Base-by-base conservation (phyloP, 2,888 invertebrate genomes). In the Aleiodes leptofemur region DNA sequence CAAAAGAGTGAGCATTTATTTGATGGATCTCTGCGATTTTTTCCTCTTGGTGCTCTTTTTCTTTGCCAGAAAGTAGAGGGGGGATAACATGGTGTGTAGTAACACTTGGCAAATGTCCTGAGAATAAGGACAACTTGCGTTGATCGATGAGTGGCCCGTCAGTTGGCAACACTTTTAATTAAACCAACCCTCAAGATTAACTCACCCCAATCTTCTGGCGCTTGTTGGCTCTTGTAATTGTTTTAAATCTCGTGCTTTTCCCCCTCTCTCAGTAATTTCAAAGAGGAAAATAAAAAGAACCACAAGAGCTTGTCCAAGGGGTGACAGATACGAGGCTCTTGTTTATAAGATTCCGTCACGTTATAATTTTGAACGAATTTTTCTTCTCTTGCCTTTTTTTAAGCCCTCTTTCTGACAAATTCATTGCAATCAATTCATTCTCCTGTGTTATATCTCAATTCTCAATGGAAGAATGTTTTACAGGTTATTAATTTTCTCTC, bases 91-190 rank as follows among this genome's bases (percentile, higher is more conserved):
- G 43, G 64, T 48, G 64, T 48, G 64, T 64, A 64, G 68, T 9
- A 68, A 68, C 68, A 68, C 51, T 68, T 68, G 68, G 81, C 77
- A 80, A 80, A 79, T 77, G 78, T 77, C 76, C 53, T 73, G 48
- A 66, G 76, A 64, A 69, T 71, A 74, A 72, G 76, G 73, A 56
- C 69, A 61, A 78, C 81, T 83, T 83, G 84, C 85, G 88, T 89
- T 89, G 89, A 89, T 89, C 88, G 89, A 89, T 89, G 86, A 64
- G 88, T 86, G 85, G 87, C 87, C 87, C 88, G 88, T 88, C 89
- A 88, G 89, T 89, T 89, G 89, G 89, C 86, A 88, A 85, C 86
- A 88, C 88, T 89, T 89, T 89, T 89, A 89, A 89, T 89, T 89
- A 89, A 89, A 89, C 85, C 87, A 79, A 23, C 89, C 89, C 88